phyloP scores from a whole-genome alignment of 2,888 invertebrate genomes.

The Autographa pulchrina region DNA sequence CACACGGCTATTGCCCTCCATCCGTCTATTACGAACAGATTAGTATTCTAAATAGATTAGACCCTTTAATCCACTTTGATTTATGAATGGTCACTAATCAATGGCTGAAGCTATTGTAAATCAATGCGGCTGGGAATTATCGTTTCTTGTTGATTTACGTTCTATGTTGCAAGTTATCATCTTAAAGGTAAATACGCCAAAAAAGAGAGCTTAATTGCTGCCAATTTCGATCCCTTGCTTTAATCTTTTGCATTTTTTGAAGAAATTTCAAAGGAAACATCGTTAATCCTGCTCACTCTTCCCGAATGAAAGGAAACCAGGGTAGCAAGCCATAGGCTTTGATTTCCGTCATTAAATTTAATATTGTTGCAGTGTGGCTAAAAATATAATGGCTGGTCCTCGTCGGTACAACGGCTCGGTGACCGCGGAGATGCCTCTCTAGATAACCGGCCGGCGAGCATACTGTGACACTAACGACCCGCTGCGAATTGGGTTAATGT shows the following conservation, averaged over 20 bases:
- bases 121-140: slow-evolving; percentile 17
- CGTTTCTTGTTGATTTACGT: slow-evolving; percentile 17
- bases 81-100: slow-evolving; percentile 28
- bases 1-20: slow-evolving; percentile 49
- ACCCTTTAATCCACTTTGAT: slow-evolving; percentile 22
- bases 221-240: slow-evolving; percentile 4
- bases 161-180: slow-evolving; percentile 24
- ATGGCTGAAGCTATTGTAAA: slow-evolving; percentile 25
- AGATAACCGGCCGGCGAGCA: slow-evolving; percentile 53
- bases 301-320: slow-evolving; percentile 15
- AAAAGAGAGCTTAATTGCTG: not conserved
- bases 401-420: slow-evolving; percentile 34
- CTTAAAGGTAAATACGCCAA: slow-evolving; percentile 1
- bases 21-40: slow-evolving; percentile 48
- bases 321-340: slow-evolving; percentile 34
- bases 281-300: slow-evolving; percentile 40
- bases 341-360: slow-evolving; percentile 50
- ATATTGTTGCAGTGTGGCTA: slow-evolving; percentile 39
- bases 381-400: slow-evolving; percentile 45
- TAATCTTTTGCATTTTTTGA: slow-evolving; percentile 26
- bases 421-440: slow-evolving; percentile 50
- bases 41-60: slow-evolving; percentile 36
- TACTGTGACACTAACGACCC: slow-evolving; percentile 60
- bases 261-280: slow-evolving; percentile 37
- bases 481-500: slow-evolving; percentile 68